Evolutionary conservation across 2,797 vertebrate genomes (phyloP), one percentile per base, ranked within the genome.

Genomic region (Lophius americanus): DNA sequence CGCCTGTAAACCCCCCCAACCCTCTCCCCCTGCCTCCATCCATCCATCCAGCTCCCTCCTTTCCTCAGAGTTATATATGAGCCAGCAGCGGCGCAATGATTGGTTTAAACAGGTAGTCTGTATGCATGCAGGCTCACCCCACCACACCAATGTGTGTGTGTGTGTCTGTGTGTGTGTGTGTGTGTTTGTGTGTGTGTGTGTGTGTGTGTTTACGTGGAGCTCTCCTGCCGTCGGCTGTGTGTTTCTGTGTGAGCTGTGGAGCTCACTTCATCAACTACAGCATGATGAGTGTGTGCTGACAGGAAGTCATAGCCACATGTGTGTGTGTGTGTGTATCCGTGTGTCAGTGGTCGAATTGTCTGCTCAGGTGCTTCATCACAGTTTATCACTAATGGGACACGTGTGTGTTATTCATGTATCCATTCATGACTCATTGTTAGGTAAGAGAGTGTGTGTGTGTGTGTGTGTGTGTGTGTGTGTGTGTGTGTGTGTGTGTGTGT

Each of bases 91-190:
- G 64, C 62, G 60, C 75, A 81, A 82, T 78, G 82, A 82, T 85
- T 66, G 68, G 13, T 79, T 84, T 88, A 87, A 91, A 80, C 76
- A 89, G 85, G 88, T 83, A 79, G 88, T 90, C 79, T 90, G 89
- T 89, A 90, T 90, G 90, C 85, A 89, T 65, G 68, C 75, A 79
- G 60, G 60, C 81, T 75, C 74, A 39, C 81, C 75, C 68, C 81
- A 73, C 23, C 23, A 23, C 23, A 23, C 23, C 23, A 23, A 23
- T 23, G 23, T 23, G 23, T 23, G 23, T 23, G 23, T 23, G 23
- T 23, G 84, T 77, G 78, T 70, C 73, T 48, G 51, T 75, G 61
- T 81, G 51, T 75, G 61, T 81, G 51, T 75, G 61, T 81, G 51
- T 75, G 61, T 81, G 41, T 51, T 39, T 42, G 23, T 39, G 36